Percentiles rank a stretch among this genome's conserved stretches.
Evolutionary conservation across 2,113 vertebrate genomes (phyloP).

Genomic region (Hystrix brachyura): DNA sequence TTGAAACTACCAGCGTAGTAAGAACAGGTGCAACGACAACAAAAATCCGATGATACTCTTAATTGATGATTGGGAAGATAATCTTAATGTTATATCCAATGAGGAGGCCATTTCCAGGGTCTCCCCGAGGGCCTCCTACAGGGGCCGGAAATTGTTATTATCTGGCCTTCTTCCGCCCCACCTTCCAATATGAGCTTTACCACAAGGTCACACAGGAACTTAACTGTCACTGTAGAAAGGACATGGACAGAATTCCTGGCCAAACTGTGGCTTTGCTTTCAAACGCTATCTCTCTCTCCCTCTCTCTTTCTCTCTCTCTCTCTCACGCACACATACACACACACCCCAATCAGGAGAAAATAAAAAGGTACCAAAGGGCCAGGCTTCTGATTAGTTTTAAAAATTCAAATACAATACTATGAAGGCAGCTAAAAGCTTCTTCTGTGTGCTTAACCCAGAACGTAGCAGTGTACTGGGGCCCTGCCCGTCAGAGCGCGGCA

Average conservation of each 20-base stretch:
- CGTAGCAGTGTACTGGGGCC: not conserved
- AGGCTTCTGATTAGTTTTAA: not conserved
- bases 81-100: not conserved
- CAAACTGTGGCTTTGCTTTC: not conserved
- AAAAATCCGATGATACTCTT: not conserved
- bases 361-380: not conserved
- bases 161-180: accelerated
- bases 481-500: not conserved
- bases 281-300: not conserved
- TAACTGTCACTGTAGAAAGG: not conserved
- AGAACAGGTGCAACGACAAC: not conserved
- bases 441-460: not conserved
- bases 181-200: not conserved
- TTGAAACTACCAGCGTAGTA: not conserved
- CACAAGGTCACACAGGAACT: not conserved
- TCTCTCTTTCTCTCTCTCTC: not conserved
- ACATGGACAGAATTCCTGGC: not conserved
- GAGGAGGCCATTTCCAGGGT: not conserved
- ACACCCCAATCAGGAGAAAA: not conserved
- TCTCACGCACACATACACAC: not conserved
- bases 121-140: not conserved
- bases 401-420: not conserved
- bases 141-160: not conserved
- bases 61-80: not conserved
- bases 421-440: not conserved